Percentiles rank a stretch among this genome's conserved stretches.
Conservation (phyloP, 2,888 invertebrate genomes). For the Melinaea marsaeus region DNA sequence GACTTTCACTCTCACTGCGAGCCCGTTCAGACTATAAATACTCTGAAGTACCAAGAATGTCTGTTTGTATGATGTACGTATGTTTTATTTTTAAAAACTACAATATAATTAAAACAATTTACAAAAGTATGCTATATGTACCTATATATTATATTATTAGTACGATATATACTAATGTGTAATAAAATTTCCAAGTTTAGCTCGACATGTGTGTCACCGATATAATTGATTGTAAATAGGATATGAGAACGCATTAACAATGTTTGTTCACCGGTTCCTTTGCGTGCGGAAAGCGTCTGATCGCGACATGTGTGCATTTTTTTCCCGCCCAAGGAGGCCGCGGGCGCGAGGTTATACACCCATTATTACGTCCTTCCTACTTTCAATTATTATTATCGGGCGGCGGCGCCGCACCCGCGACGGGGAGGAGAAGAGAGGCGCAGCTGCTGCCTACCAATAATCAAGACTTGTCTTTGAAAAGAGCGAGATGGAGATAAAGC, state of each 20-base stretch:
- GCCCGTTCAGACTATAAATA: slow-evolving; percentile 55
- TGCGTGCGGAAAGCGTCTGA: slow-evolving; percentile 51
- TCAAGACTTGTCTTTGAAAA: slow-evolving; percentile 67
- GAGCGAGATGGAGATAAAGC: slow-evolving; percentile 62
- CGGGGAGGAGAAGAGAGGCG: slow-evolving; percentile 78
- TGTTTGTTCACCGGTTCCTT: neutral
- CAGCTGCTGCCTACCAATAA: slow-evolving; percentile 80
- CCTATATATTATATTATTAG: too few relatives aligned
- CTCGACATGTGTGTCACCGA: slow-evolving; percentile 3
- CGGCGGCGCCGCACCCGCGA: slow-evolving; percentile 72
- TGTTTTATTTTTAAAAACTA: too few relatives aligned
- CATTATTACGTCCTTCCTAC: slow-evolving; percentile 79
- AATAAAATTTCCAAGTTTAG: too few relatives aligned
- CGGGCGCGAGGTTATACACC: slow-evolving; percentile 78
- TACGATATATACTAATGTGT: too few relatives aligned
- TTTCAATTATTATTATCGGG: slow-evolving; percentile 79
- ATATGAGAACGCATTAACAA: neutral
- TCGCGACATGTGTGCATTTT: slow-evolving; percentile 75
- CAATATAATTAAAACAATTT: too few relatives aligned
- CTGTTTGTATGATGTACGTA: too few relatives aligned
- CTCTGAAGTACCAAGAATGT: slow-evolving; percentile 26
- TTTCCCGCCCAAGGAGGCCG: slow-evolving; percentile 79
- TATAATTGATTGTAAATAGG: neutral
- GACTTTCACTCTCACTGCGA: slow-evolving; percentile 72
- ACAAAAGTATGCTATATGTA: too few relatives aligned